phyloP scores from a whole-genome alignment of 1,140 invertebrate genomes.

The Polypedilum pembai region DNA sequence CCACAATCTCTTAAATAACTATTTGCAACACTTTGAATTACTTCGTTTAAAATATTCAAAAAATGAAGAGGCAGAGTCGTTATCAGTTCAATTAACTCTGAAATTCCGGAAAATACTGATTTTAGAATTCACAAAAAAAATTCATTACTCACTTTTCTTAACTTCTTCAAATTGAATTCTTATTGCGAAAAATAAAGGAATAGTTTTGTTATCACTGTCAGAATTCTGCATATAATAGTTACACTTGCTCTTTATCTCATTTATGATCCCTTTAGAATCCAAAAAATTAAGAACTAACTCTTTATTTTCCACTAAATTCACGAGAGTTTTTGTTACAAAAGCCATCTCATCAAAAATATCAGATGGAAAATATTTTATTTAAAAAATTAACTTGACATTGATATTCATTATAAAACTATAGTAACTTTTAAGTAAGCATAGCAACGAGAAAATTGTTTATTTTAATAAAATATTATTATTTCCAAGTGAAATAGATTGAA shows the following conservation, averaged over 20 bases:
- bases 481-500: too few species aligned
- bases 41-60: too few species aligned
- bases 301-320: neutral
- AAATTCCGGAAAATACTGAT: too few species aligned
- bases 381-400: too few species aligned
- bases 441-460: neutral
- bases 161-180: neutral
- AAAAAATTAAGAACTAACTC: neutral
- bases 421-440: neutral
- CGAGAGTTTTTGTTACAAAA: neutral
- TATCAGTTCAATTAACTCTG: too few species aligned
- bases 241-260: neutral
- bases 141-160: neutral
- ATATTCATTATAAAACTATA: neutral
- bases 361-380: neutral
- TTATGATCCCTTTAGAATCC: neutral
- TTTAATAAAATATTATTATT: neutral
- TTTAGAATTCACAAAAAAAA: too few species aligned
- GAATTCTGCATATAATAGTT: neutral
- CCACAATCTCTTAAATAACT: too few species aligned
- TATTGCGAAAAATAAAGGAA: neutral
- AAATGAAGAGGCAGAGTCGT: too few species aligned
- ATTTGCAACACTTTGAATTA: too few species aligned
- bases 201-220: neutral
- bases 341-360: neutral